Percentiles rank a stretch among this genome's conserved stretches.
These are phyloP conservation scores for Thamnaconus septentrionalis DNA, from an alignment of 2,113 vertebrate species.

Conservation along the genomic window DNA sequence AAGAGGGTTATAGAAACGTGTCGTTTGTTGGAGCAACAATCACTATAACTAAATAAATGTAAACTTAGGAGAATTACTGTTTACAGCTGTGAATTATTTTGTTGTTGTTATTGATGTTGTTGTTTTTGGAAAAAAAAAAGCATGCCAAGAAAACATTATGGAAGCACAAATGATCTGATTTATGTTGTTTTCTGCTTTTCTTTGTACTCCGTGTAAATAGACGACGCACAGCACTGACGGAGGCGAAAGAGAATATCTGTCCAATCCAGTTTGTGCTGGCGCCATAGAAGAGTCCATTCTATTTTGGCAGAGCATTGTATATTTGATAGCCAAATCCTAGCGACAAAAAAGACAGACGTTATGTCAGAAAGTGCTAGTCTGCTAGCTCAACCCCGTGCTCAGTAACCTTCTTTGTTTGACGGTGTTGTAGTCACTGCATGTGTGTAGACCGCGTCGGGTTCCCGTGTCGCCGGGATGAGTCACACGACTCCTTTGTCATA, in stretches of 20 bases:
- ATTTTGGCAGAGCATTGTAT: constrained; percentile 72
- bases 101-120: constrained; percentile 2
- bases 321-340: constrained; percentile 67
- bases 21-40: constrained; percentile 18
- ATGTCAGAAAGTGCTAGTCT: no score
- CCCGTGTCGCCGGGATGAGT: constrained; percentile 18
- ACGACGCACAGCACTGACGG: constrained; percentile 47
- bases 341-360: no score
- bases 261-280: constrained; percentile 71
- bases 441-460: constrained; percentile 35
- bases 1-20: constrained; percentile 10
- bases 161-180: constrained; percentile 35
- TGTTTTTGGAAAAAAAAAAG: constrained; percentile 37
- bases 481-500: constrained; percentile 26
- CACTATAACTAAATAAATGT: constrained; percentile 16
- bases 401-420: constrained; percentile 27
- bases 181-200: constrained; percentile 38
- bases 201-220: constrained; percentile 70
- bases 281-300: constrained; percentile 74
- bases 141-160: constrained; percentile 55
- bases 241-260: constrained; percentile 55
- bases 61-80: constrained; percentile 36
- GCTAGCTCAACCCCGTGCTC: constrained; percentile 7
- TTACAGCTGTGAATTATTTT: constrained; percentile 52
- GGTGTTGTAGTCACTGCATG: constrained; percentile 51